A percentile compares a stretch with the other conserved stretches of the same genome.
phyloP scores from a whole-genome alignment of 2,797 vertebrate species.

The Syngnathus acus region DNA sequence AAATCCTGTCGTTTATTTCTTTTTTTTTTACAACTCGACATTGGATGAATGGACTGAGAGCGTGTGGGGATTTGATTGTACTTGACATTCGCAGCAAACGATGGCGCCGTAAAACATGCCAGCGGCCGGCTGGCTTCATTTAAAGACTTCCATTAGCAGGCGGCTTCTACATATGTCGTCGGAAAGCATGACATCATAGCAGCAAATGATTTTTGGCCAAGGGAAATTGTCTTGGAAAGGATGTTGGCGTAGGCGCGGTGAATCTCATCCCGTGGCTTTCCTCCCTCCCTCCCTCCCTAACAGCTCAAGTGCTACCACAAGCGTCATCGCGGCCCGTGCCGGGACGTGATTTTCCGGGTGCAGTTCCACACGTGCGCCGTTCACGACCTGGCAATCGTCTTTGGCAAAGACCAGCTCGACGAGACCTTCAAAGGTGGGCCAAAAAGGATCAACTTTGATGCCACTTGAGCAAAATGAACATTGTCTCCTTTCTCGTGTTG shows the following conservation, averaged over 20 bases:
- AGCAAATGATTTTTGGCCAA: not conserved
- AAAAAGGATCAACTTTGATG: no score
- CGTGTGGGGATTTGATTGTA: slow-evolving; percentile 34
- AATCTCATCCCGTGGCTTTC: not conserved
- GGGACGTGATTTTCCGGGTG: slow-evolving; percentile 91
- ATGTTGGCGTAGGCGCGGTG: not conserved
- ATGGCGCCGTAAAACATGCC: slow-evolving; percentile 40
- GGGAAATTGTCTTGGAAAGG: not conserved
- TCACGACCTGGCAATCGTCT: slow-evolving; percentile 86
- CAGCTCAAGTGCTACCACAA: slow-evolving; percentile 98
- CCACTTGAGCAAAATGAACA: no score
- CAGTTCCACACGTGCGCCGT: slow-evolving; percentile 97
- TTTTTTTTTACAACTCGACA: not conserved
- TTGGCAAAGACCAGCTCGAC: slow-evolving; percentile 92
- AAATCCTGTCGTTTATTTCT: not conserved
- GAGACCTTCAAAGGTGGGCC: slow-evolving; percentile 88
- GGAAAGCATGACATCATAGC: slow-evolving; percentile 48
- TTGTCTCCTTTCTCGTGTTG: slow-evolving; percentile 10
- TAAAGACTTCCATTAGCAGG: slow-evolving; percentile 56
- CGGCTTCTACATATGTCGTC: slow-evolving; percentile 30
- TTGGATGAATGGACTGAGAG: not conserved
- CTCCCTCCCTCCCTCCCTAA: not conserved
- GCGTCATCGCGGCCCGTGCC: slow-evolving; percentile 82
- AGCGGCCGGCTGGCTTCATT: slow-evolving; percentile 40
- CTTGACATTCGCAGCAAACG: slow-evolving; percentile 35